Evolutionary conservation across 2,888 invertebrate species (phyloP).

Genomic region (Prenolepis imparis): DNA sequence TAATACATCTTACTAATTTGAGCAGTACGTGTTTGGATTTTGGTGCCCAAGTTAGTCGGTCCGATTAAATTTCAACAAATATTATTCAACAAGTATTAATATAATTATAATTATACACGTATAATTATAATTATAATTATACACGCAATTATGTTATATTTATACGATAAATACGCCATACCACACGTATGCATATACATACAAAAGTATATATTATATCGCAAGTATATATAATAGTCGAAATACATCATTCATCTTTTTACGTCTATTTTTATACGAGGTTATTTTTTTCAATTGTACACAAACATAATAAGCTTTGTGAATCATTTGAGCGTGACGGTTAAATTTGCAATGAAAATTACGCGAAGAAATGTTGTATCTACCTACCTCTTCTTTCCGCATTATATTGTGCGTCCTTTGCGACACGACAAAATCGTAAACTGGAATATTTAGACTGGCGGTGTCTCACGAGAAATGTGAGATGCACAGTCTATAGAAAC

Average conservation of each 20-base stretch:
- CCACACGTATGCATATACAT: neutral
- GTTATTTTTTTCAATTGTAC: conserved; percentile 15
- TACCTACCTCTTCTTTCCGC: conserved; percentile 11
- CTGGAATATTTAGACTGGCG: conserved; percentile 56
- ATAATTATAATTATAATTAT: neutral
- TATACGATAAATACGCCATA: neutral
- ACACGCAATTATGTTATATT: conserved; percentile 9
- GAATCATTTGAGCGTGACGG: conserved; percentile 8
- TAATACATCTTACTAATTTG: conserved; percentile 46
- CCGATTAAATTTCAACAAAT: conserved; percentile 10
- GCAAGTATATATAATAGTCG: neutral
- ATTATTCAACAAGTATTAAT: neutral
- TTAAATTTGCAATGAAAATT: conserved; percentile 28
- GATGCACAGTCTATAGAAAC: conserved; percentile 13
- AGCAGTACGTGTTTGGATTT: conserved; percentile 5
- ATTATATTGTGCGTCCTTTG: neutral
- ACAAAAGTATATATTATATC: neutral
- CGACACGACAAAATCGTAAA: conserved; percentile 13
- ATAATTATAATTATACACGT: neutral
- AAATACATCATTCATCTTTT: neutral
- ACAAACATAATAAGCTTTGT: neutral
- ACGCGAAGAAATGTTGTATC: neutral
- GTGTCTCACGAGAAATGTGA: conserved; percentile 22
- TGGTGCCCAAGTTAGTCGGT: neutral
- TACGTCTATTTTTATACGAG: neutral